These are phyloP conservation scores for Neodiprion lecontei DNA, from an alignment of 1,140 invertebrate species.

Conservation along the genomic window DNA sequence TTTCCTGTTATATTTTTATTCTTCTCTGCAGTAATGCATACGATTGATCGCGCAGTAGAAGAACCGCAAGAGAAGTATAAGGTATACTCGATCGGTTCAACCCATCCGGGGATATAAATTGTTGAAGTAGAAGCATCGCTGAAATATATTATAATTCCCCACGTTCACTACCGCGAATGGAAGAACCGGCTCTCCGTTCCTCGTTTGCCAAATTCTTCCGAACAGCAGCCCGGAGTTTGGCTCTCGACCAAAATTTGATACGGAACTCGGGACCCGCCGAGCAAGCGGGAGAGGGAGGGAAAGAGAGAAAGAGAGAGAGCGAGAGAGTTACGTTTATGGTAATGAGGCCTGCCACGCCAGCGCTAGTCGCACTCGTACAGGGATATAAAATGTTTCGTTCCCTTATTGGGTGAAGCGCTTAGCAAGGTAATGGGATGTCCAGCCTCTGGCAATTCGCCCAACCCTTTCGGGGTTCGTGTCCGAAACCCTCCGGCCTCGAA, in stretches of 20 bases:
- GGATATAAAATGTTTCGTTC: background rate
- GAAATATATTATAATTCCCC: background rate
- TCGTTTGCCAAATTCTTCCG: background rate
- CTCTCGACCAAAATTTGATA: background rate
- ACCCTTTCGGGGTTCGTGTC: background rate
- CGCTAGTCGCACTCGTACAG: background rate
- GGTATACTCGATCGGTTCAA: too few species aligned
- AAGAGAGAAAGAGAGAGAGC: background rate
- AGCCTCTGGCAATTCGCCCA: background rate
- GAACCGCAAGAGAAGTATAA: too few species aligned
- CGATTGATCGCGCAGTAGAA: too few species aligned
- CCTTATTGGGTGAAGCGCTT: constrained; percentile 6
- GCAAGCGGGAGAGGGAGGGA: background rate
- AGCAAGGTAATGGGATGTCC: constrained; percentile 4
- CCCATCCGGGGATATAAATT: too few species aligned
- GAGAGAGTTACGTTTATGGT: constrained; percentile 7
- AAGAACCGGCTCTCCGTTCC: background rate
- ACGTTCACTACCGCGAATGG: background rate
- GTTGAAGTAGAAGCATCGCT: too few species aligned
- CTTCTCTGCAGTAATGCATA: too few species aligned
- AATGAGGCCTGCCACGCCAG: background rate
- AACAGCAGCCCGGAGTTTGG: background rate
- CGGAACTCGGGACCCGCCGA: background rate
- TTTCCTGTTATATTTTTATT: too few species aligned
- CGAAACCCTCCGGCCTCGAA: too few species aligned